Evolutionary conservation across 2,113 vertebrate species (phyloP), one percentile per base, ranked within the genome.

Genomic region (Bungarus multicinctus): DNA sequence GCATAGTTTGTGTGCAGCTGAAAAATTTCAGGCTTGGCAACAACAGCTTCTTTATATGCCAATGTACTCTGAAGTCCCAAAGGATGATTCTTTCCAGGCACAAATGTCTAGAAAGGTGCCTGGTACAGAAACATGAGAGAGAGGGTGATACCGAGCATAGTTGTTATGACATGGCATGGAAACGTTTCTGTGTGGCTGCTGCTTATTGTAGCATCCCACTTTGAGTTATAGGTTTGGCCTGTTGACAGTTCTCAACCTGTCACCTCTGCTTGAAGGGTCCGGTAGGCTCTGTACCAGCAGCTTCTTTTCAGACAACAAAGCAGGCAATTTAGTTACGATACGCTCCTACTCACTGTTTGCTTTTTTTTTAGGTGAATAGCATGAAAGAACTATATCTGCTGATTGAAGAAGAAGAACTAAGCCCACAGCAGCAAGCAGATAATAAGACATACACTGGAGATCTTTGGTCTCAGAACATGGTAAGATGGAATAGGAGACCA

Each of bases 331-430:
- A 89, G 90, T 22, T 4, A 18, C 18, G 45, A 69, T 23, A 89
- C 30, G 45, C 2, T 4, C 27, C 69, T 22, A 20, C 20, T 64
- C 52, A 87, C n/a, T n/a, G n/a, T 1, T 53, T 89, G 86, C 43
- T 0, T 27, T n/a, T 25, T n/a, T 50, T 96, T 12, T 85, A 99
- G 99, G 99, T 99, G 88, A 99, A 98, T 96, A 99, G 98, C 96
- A 98, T 99, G 97, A 99, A 99, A 97, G 99, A 99, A 94, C 98
- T 99, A 74, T 99, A 98, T 95, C 96, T 99, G 96, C 97, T 99
- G 57, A 96, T 99, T 95, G 98, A 99, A 94, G 99, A 99, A 92
- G 99, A 99, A 90, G 99, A 98, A 93, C 94, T 99, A 16, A 91
- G 98, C 6, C 95, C 98, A 0, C 98, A 98, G 96, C 98, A 98